These are phyloP conservation scores for Rhadinocentrus ornatus DNA, from an alignment of 2,797 vertebrate genomes.

Conservation along the genomic window DNA sequence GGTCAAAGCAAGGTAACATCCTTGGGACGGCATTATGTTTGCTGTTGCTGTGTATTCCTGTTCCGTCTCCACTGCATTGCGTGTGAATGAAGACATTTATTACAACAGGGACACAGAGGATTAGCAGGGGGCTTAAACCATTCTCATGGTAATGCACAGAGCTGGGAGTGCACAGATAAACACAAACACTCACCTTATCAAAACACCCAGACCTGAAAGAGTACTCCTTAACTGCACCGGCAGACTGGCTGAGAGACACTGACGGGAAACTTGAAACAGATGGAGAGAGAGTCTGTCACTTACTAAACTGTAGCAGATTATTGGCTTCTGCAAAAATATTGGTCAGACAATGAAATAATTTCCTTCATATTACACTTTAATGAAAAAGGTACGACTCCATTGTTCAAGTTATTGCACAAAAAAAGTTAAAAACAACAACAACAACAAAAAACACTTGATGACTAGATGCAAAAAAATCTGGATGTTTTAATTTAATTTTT, in stretches of 20 bases:
- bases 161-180: constrained; percentile 93
- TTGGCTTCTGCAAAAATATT: constrained; percentile 31
- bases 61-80: constrained; percentile 82
- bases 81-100: constrained; percentile 98
- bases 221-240: constrained; percentile 89
- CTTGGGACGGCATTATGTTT: constrained; percentile 44
- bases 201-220: constrained; percentile 89
- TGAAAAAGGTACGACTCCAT: constrained; percentile 38
- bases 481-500: neutral
- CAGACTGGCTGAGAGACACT: constrained; percentile 60
- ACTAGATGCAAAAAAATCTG: neutral
- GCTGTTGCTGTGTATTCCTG: constrained; percentile 31
- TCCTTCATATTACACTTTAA: constrained; percentile 28
- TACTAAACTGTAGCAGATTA: constrained; percentile 49
- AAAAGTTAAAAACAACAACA: neutral
- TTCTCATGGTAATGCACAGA: constrained; percentile 96
- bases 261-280: constrained; percentile 42
- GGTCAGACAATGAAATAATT: constrained; percentile 47
- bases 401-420: constrained; percentile 51
- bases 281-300: constrained; percentile 33
- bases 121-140: constrained; percentile 96
- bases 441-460: neutral
- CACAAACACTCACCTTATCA: constrained; percentile 93
- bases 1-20: constrained; percentile 51
- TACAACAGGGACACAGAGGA: constrained; percentile 92